These are phyloP conservation scores for Spheniscus mendiculus DNA, from an alignment of 2,113 vertebrate species.

Conservation along the genomic window DNA sequence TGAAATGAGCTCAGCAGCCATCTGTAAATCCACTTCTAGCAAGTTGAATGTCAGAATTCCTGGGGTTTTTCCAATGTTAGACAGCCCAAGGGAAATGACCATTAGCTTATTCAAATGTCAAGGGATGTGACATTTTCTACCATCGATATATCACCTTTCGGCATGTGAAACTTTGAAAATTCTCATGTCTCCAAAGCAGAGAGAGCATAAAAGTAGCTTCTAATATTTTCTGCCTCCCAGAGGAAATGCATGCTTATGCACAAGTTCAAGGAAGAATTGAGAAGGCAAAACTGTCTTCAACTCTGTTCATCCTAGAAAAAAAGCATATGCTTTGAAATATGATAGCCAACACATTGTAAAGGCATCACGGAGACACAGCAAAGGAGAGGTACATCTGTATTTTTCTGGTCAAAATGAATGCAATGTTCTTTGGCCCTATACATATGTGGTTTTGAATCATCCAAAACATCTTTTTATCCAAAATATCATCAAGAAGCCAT, in stretches of 20 bases:
- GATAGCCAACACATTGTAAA: neutral
- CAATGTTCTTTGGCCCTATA: neutral
- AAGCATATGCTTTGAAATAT: neutral
- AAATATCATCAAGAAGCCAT: neutral
- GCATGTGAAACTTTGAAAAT: conserved; percentile 4
- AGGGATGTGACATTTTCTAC: conserved; percentile 14
- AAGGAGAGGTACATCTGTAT: neutral
- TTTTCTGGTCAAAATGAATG: neutral
- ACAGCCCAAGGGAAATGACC: conserved; percentile 26
- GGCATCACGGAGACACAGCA: neutral
- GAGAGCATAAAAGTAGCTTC: neutral
- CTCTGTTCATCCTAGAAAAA: neutral
- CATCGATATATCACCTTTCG: conserved; percentile 50
- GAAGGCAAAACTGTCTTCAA: neutral
- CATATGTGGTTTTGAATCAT: neutral
- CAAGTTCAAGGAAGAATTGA: neutral
- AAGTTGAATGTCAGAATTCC: conserved; percentile 67
- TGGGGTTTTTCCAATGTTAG: neutral
- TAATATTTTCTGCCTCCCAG: neutral
- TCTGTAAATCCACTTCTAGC: conserved; percentile 46
- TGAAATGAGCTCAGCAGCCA: conserved; percentile 40
- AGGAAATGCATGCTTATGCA: neutral
- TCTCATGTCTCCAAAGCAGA: conserved; percentile 42
- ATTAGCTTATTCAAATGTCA: conserved; percentile 34
- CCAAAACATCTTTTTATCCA: neutral